phyloP scores from a whole-genome alignment of 2,113 vertebrate genomes.

The Rhynchomys soricoides region DNA sequence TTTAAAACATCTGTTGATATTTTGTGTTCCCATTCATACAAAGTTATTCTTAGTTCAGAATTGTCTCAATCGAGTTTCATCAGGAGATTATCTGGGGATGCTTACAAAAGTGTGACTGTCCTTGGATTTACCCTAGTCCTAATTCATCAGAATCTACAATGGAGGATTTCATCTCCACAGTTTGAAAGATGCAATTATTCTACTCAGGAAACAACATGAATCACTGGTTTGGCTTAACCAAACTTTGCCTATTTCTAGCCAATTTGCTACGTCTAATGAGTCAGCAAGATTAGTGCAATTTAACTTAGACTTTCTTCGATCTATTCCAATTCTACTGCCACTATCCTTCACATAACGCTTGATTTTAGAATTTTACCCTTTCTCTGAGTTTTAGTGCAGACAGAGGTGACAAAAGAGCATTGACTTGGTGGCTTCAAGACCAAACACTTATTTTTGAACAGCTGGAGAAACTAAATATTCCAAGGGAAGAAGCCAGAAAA shows the following conservation, averaged over 20 bases:
- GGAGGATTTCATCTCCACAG: background rate
- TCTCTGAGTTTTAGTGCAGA: background rate
- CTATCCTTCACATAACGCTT: background rate
- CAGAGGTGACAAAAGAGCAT: background rate
- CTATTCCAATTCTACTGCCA: background rate
- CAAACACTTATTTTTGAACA: background rate
- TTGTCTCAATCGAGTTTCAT: background rate
- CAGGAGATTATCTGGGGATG: slow-evolving; percentile 55
- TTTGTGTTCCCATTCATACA: slow-evolving; percentile 52
- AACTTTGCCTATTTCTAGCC: background rate
- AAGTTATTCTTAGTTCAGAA: slow-evolving; percentile 66
- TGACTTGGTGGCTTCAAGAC: background rate
- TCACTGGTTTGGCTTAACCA: background rate
- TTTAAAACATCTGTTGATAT: slow-evolving; percentile 72
- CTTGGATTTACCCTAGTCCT: background rate
- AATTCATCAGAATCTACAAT: background rate
- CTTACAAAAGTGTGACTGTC: slow-evolving; percentile 32
- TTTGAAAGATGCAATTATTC: slow-evolving; percentile 7
- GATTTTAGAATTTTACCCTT: background rate
- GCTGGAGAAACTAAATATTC: background rate
- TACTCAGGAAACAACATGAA: background rate
- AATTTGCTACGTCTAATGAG: background rate
- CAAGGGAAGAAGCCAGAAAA: background rate
- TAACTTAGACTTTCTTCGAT: background rate
- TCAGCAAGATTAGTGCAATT: background rate